These are phyloP conservation scores for Malacosoma neustria DNA, from an alignment of 2,888 invertebrate species.

Conservation along the genomic window DNA sequence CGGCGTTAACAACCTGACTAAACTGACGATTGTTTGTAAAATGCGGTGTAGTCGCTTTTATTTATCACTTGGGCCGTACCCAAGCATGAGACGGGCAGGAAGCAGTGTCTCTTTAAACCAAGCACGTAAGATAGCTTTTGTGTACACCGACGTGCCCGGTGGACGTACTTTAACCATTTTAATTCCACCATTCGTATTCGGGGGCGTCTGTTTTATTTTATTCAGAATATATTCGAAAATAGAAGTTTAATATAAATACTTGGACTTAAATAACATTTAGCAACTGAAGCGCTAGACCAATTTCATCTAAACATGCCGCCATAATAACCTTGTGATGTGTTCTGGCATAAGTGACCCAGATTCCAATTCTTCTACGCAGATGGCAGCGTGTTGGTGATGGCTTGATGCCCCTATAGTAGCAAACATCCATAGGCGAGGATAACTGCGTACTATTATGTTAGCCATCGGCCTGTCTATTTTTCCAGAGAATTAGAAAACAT, in stretches of 20 bases:
- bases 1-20: no score
- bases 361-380: no score
- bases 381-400: no score
- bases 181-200: not conserved
- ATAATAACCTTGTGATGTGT: no score
- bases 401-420: not conserved
- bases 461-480: not conserved
- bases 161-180: slow-evolving; percentile 9
- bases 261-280: no score
- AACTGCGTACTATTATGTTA: not conserved
- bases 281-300: no score
- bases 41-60: no score
- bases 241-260: no score
- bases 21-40: no score
- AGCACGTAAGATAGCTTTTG: slow-evolving; percentile 53
- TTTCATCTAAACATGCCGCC: no score
- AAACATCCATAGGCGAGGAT: not conserved
- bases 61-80: not conserved
- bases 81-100: slow-evolving; percentile 25
- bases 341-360: no score
- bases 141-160: slow-evolving; percentile 33
- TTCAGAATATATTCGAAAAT: not conserved
- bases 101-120: slow-evolving; percentile 49
- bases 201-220: not conserved
- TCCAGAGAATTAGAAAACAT: no score